Base-by-base conservation (phyloP, 1,140 invertebrate species). In the Nixonia krombeini region DNA sequence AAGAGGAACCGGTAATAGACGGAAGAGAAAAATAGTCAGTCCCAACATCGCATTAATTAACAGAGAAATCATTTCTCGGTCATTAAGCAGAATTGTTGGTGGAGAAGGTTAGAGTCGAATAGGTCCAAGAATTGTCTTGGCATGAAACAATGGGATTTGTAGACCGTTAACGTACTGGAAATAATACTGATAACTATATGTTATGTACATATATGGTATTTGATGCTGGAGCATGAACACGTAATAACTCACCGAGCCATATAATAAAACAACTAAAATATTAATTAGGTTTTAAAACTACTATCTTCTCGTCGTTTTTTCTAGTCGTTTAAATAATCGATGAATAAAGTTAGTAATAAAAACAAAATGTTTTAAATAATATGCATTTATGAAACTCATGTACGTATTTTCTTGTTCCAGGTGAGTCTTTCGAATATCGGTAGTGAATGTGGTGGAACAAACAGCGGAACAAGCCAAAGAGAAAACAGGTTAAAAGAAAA, bases 1-100 rank as follows among this genome's bases (percentile, higher is more conserved):
- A n/a, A n/a, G n/a, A n/a, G n/a, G n/a, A n/a, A n/a, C n/a, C n/a
- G n/a, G n/a, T n/a, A n/a, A n/a, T 40, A 18, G 7, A 18, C 18
- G 37, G n/a, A 21, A 40, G 8, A 31, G 15, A 18, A 40, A 21
- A 21, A 16, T 18, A 50, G 37, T 40, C 8, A 50, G 21, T 41
- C 25, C 40, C 18, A 21, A 23, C 16, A 26, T 12, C 8, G 29
- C 40, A 44, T 63, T 74, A 74, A 74, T 74, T 67, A 69, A 46
- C 28, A 31, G 55, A 50, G 63, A 67, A 73, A 73, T 70, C 44
- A 68, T 65, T 73, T 70, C 58, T 68, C 53, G 63, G 64, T 68
- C 68, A 65, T 71, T 74, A 70, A 70, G 45, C 65, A 46, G 51
- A 28, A 53, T 35, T 49, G 8, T 29, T 53, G 23, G 35, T 4